phyloP scores from a whole-genome alignment of 2,113 vertebrate genomes.

The Gila orcuttii region DNA sequence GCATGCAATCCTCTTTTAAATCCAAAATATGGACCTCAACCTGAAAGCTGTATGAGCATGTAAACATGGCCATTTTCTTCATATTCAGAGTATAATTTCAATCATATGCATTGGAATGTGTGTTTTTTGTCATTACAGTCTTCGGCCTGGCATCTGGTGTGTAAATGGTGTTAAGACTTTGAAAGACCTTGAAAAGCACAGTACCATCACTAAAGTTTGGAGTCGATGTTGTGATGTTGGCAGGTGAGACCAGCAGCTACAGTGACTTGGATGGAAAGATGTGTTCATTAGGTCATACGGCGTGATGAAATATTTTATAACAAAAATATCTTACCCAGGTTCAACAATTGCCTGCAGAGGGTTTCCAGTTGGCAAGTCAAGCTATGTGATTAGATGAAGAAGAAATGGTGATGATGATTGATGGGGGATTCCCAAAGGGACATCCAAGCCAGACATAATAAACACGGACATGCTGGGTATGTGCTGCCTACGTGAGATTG shows the following conservation, averaged over 20 bases:
- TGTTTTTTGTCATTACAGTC: not conserved
- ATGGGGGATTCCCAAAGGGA: conserved; percentile 32
- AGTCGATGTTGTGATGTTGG: conserved; percentile 21
- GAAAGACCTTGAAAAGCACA: conserved; percentile 32
- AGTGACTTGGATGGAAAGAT: conserved; percentile 5
- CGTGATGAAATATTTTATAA: conserved; percentile 21
- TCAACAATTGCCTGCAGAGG: not conserved
- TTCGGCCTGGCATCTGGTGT: conserved; percentile 22
- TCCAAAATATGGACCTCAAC: not conserved
- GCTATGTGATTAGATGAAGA: conserved; percentile 15
- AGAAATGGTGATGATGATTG: conserved; percentile 28
- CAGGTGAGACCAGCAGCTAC: conserved; percentile 7
- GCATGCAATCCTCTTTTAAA: not conserved
- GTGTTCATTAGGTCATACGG: conserved; percentile 18
- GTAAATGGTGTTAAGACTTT: conserved; percentile 25
- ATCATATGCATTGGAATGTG: not conserved
- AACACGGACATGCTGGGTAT: conserved; percentile 50
- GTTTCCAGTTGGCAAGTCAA: conserved; percentile 6
- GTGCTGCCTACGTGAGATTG: conserved; percentile 61
- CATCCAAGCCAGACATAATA: conserved; percentile 20
- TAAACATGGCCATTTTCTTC: not conserved
- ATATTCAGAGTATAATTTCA: not conserved
- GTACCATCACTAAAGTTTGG: conserved; percentile 10
- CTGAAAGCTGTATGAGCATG: not conserved
- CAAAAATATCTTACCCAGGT: not conserved